These are phyloP conservation scores for Phania funesta DNA, from an alignment of 2,888 invertebrate species.

Conservation along the genomic window DNA sequence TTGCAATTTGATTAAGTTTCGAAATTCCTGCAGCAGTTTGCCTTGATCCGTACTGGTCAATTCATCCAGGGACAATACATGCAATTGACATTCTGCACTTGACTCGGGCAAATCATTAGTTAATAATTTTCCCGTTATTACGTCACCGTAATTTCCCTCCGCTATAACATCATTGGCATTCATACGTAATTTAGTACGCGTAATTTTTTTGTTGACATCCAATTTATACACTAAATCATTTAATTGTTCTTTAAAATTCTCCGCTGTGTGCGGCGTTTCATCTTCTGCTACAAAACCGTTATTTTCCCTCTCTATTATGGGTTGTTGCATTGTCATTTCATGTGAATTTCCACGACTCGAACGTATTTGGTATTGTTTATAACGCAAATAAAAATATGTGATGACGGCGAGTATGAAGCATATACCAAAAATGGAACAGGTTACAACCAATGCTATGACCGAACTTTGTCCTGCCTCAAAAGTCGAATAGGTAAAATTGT, in stretches of 20 bases:
- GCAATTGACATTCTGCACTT: slow-evolving; percentile 82
- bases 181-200: slow-evolving; percentile 86
- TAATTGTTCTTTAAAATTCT: slow-evolving; percentile 85
- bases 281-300: slow-evolving; percentile 89
- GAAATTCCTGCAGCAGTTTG: slow-evolving; percentile 86
- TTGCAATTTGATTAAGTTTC: slow-evolving; percentile 85
- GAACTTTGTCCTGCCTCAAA: slow-evolving; percentile 76
- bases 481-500: slow-evolving; percentile 75
- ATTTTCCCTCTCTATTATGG: slow-evolving; percentile 89
- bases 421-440: slow-evolving; percentile 86
- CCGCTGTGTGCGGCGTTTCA: slow-evolving; percentile 85
- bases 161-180: slow-evolving; percentile 86
- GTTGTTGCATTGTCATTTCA: slow-evolving; percentile 88
- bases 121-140: slow-evolving; percentile 86
- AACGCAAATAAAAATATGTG: slow-evolving; percentile 81
- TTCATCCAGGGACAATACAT: slow-evolving; percentile 84
- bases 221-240: slow-evolving; percentile 84
- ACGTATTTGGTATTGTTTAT: slow-evolving; percentile 77
- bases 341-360: slow-evolving; percentile 80
- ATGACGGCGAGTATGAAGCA: slow-evolving; percentile 84
- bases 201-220: slow-evolving; percentile 81
- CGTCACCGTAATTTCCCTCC: slow-evolving; percentile 88
- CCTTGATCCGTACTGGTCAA: slow-evolving; percentile 80
- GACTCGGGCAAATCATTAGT: slow-evolving; percentile 73
- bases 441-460: slow-evolving; percentile 82